A percentile compares a stretch with the other conserved stretches of the same genome.
phyloP scores from a whole-genome alignment of 2,113 vertebrate genomes.

The Melanerpes formicivorus region DNA sequence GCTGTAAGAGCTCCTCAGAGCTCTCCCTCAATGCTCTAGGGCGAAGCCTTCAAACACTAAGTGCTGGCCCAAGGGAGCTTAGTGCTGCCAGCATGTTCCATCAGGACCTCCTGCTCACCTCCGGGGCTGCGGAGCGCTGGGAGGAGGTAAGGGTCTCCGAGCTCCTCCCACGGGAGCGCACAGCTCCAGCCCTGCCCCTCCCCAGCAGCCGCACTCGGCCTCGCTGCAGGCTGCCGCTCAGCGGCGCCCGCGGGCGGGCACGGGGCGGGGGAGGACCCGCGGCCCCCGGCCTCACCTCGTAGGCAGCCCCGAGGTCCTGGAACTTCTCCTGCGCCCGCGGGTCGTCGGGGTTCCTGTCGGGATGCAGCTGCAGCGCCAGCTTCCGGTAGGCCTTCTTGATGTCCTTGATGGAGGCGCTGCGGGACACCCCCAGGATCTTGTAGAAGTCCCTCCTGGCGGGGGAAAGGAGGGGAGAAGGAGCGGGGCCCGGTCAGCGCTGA shows the following conservation, averaged over 20 bases:
- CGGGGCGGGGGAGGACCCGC: rapidly evolving
- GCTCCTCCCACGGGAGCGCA: neutral
- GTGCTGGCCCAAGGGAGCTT: too few species aligned
- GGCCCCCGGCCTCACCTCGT: conserved; percentile 82
- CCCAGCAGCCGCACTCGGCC: too few species aligned
- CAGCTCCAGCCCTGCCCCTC: neutral
- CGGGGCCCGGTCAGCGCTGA: neutral
- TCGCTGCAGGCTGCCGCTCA: rapidly evolving
- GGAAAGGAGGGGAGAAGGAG: too few species aligned
- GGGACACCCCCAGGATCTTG: conserved; percentile 93
- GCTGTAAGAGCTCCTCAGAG: neutral
- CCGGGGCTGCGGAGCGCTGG: rapidly evolving
- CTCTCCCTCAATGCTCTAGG: rapidly evolving
- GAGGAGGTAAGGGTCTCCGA: rapidly evolving
- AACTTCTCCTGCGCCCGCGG: conserved; percentile 95
- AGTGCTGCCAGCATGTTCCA: rapidly evolving
- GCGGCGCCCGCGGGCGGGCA: rapidly evolving
- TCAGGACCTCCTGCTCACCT: rapidly evolving
- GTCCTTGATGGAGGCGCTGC: conserved; percentile 89
- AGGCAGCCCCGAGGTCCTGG: conserved; percentile 95
- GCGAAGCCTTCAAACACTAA: rapidly evolving
- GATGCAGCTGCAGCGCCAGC: conserved; percentile 94
- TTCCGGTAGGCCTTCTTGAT: conserved; percentile 99
- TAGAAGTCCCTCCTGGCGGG: conserved; percentile 91
- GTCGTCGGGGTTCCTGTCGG: conserved; percentile 95